Conservation (phyloP, 2,113 vertebrate genomes). For the Nannospalax galili region DNA sequence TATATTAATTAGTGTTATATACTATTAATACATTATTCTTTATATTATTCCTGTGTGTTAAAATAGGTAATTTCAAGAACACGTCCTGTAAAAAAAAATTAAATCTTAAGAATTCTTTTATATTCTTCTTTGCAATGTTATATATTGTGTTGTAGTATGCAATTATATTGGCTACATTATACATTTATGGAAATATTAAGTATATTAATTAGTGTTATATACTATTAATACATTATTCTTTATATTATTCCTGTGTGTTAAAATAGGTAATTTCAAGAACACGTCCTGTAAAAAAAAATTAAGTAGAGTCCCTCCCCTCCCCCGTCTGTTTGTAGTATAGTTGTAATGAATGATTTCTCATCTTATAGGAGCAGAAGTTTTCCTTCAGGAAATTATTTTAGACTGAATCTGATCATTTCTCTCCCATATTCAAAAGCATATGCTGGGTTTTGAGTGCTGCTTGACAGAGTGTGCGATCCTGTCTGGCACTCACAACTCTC, state of each 20-base stretch:
- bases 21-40: constrained; percentile 12
- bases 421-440: background rate
- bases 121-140: background rate
- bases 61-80: background rate
- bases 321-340: background rate
- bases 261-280: background rate
- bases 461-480: background rate
- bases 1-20: background rate
- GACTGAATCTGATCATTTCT: constrained; percentile 8
- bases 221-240: constrained; percentile 12
- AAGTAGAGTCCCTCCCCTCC: background rate
- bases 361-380: background rate
- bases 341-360: background rate
- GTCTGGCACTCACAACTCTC: background rate
- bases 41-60: background rate
- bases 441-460: background rate
- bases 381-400: constrained; percentile 42
- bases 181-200: background rate
- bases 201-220: background rate
- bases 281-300: background rate
- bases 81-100: too few species aligned
- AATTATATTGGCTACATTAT: background rate
- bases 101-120: too few species aligned
- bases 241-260: background rate
- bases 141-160: background rate